These are phyloP conservation scores for Caenorhabditis sp. DNA, from an alignment of 2,888 invertebrate genomes.

Conservation along the genomic window DNA sequence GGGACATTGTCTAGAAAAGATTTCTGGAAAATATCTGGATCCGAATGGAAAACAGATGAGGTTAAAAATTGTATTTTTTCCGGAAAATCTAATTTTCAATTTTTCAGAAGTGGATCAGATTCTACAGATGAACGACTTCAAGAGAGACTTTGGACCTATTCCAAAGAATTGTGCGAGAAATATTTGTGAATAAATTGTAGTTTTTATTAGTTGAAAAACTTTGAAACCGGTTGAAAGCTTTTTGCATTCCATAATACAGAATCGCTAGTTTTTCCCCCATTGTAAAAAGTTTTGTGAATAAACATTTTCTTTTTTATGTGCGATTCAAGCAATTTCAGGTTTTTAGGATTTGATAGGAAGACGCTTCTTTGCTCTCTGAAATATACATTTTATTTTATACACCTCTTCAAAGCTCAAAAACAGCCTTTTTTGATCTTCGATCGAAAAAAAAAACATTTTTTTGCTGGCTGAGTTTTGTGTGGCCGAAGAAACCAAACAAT, in stretches of 20 bases:
- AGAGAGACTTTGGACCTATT: constrained; percentile 60
- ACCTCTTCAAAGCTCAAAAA: too few species aligned
- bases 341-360: too few species aligned
- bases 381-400: too few species aligned
- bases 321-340: too few species aligned
- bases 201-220: neutral
- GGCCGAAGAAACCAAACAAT: constrained; percentile 6
- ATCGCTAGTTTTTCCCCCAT: neutral
- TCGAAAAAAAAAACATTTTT: too few species aligned
- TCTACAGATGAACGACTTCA: constrained; percentile 66
- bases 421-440: too few species aligned
- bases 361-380: too few species aligned
- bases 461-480: neutral
- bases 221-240: neutral
- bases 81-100: neutral
- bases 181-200: constrained; percentile 9
- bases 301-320: neutral
- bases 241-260: neutral
- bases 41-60: constrained; percentile 65
- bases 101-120: constrained; percentile 56
- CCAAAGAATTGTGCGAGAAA: constrained; percentile 52
- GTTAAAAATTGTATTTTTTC: too few species aligned
- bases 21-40: constrained; percentile 67
- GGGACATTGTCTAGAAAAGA: constrained; percentile 47
- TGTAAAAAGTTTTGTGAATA: neutral